A percentile compares a stretch with the other conserved stretches of the same genome.
Evolutionary conservation across 2,888 invertebrate species (phyloP).

Genomic region (Allophyes oxyacanthae): DNA sequence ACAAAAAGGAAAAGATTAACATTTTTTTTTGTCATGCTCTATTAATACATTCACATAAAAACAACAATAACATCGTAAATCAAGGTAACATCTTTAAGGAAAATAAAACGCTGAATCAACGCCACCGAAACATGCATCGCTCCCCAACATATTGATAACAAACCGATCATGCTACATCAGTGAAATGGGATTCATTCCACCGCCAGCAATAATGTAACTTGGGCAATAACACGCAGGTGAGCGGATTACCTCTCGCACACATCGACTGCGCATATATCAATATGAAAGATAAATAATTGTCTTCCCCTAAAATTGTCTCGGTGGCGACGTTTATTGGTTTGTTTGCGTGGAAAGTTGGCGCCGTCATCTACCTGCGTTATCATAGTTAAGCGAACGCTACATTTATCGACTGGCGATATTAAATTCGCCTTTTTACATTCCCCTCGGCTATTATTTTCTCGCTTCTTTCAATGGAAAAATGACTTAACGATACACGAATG

Average conservation of each 20-base stretch:
- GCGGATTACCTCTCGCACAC: constrained; percentile 60
- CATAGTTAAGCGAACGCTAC: constrained; percentile 61
- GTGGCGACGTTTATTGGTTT: constrained; percentile 82
- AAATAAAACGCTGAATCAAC: constrained; percentile 20
- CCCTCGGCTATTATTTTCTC: constrained; percentile 51
- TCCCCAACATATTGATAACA: constrained; percentile 35
- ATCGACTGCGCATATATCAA: constrained; percentile 60
- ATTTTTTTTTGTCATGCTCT: too few relatives aligned
- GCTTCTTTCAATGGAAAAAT: constrained; percentile 53
- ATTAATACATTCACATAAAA: constrained; percentile 2
- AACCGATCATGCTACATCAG: constrained; percentile 43
- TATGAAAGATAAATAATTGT: constrained; percentile 79
- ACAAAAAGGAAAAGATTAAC: too few relatives aligned
- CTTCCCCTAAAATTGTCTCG: constrained; percentile 74
- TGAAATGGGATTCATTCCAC: constrained; percentile 48
- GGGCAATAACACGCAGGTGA: constrained; percentile 54
- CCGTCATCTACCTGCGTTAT: constrained; percentile 71
- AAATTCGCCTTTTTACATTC: constrained; percentile 60
- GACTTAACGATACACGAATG: constrained; percentile 55
- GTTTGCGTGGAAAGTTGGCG: constrained; percentile 77
- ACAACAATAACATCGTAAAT: constrained; percentile 42
- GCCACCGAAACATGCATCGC: constrained; percentile 35
- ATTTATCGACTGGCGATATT: constrained; percentile 68
- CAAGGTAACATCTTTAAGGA: constrained; percentile 18
- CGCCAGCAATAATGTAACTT: constrained; percentile 55